Evolutionary conservation across 2,888 invertebrate genomes (phyloP), one percentile per base, ranked within the genome.

Genomic region (Prosapia bicincta): DNA sequence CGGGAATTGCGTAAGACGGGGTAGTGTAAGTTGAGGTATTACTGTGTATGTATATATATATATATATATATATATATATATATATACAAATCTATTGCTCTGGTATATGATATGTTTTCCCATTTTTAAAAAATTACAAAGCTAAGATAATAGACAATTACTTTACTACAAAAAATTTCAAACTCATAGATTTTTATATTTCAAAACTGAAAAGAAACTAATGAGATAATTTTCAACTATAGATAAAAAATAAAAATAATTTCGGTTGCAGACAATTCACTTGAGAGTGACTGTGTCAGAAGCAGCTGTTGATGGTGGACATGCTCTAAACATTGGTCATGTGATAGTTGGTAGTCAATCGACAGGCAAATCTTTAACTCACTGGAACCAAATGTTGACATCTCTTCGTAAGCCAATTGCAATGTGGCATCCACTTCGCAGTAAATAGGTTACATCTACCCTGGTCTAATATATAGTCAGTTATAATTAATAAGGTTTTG

Each of bases 371-470:
- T 89, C 93, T 0, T 83, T 92, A 72, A 89, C 90, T 26, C 94
- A 94, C 83, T 94, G 94, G 94, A 91, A 92, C 83, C 93, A 94
- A 85, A 94, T 94, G 94, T 87, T 94, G 83, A 88, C 91, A 38
- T 91, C 93, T 23, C 86, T 93, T 68, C 88, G 94, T 78, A 93
- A 93, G 83, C 94, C 94, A 0, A 90, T 93, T 9, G 92, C 93
- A 32, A 94, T 94, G 93, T 94, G 94, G 94, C 94, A 94, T 84
- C 89, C 91, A 38, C 85, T 94, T 66, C 86, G 92, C 6, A 75
- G 68, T 26, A 75, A 75, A 71, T 75, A 75, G 38, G 15, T 26
- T 26, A 24, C 38, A 72, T 30, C 26, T 71, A 13, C 15, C 13
- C 15, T 13, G 9, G 15, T 38, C 15, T 38, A 38, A 38, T 38